Base-by-base conservation (phyloP, 2,797 vertebrate species). In the Fringilla coelebs region DNA sequence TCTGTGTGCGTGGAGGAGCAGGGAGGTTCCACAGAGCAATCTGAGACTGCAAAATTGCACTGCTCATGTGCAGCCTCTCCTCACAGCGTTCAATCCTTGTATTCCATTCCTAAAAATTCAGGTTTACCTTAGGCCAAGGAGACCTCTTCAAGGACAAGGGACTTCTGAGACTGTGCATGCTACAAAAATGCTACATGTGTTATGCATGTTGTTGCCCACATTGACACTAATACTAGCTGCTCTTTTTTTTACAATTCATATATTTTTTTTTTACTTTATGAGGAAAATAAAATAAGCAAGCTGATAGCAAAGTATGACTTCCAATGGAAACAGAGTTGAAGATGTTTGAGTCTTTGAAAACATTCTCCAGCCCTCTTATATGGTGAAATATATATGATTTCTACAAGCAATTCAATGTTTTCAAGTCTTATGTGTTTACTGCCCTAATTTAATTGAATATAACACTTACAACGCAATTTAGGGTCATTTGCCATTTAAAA, bases 21-120 rank as follows among this genome's bases (percentile, higher is more conserved):
- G 22, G 21, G 22, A 34, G 26, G 12, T 41, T 38, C 13, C 26
- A 49, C 1, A 6, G 68, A 52, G 49, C 2, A 76, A 10, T 51
- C n/a, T 68, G 62, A 63, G 40, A 40, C 9, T 2, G 8, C 40
- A 77, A 36, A 67, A 32, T 48, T 75, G 11, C 3, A 8, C 15
- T 55, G 20, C 43, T 71, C 41, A 3, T 2, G 2, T 75, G 36
- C 7, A 43, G 18, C 5, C 11, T 74, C 16, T 60, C 60, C 21
- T 89, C 2, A 1, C 24, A 21, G 13, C 15, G 46, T n/a, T 48
- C 11, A 38, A 0, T 45, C 67, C 32, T 83, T 8, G 0, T 25
- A 32, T 51, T 9, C 21, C 17, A 12, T 28, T 67, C n/a, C 45
- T 57, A 21, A 11, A 70, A 84, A 70, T 43, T 31, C 6, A 45